phyloP scores from a whole-genome alignment of 2,113 vertebrate species.

The Eulacestoma nigropectus region DNA sequence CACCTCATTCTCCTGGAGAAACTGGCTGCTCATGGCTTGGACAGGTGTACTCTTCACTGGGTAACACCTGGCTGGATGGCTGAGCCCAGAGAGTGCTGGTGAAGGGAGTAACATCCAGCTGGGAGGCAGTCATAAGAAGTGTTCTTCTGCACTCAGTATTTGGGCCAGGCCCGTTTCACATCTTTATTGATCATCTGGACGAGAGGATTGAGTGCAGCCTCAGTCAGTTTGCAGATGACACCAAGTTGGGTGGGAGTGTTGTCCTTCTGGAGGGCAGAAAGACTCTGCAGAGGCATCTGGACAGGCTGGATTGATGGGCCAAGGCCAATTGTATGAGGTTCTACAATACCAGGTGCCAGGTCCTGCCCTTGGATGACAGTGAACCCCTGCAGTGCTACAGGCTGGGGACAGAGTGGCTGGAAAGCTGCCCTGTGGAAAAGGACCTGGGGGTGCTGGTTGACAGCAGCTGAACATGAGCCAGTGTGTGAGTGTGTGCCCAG shows the following conservation, averaged over 20 bases:
- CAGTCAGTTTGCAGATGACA: not conserved
- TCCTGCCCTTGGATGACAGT: not conserved
- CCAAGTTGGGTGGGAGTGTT: not conserved
- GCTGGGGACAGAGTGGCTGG: not conserved
- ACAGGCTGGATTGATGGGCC: rapidly evolving
- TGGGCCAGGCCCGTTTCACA: not conserved
- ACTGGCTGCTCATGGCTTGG: not conserved
- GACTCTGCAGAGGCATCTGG: not conserved
- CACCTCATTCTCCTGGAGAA: not conserved
- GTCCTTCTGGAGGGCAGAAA: not conserved
- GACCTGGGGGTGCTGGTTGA: rapidly evolving
- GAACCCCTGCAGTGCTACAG: not conserved
- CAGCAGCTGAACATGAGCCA: not conserved
- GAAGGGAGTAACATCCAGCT: not conserved
- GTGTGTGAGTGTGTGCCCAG: rapidly evolving
- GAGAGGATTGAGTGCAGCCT: not conserved
- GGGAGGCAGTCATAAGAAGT: not conserved
- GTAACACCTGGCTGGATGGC: not conserved
- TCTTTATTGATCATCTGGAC: not conserved
- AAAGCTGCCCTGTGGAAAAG: not conserved
- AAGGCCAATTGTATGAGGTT: not conserved
- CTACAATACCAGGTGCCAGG: not conserved
- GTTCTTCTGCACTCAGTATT: not conserved
- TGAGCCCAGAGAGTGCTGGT: not conserved
- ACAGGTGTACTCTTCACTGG: not conserved